Percentiles rank a stretch among this genome's conserved stretches.
phyloP scores from a whole-genome alignment of 2,797 vertebrate species.

The Gymnothorax javanicus region DNA sequence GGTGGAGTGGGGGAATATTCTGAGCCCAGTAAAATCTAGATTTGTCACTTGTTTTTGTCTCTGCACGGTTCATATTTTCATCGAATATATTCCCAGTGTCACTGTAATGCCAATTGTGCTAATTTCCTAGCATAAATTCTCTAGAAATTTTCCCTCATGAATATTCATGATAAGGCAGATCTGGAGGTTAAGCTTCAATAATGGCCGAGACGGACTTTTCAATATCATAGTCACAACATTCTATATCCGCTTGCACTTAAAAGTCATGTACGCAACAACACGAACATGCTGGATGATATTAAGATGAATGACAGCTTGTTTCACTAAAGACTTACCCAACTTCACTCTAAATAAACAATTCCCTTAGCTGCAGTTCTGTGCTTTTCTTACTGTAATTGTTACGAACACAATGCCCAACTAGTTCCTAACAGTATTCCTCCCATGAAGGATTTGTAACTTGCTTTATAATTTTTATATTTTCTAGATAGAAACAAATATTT shows the following conservation, averaged over 20 bases:
- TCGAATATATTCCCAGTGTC: neutral
- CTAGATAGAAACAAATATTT: slow-evolving; percentile 20
- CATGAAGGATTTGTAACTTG: slow-evolving; percentile 10
- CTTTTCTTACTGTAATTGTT: slow-evolving; percentile 20
- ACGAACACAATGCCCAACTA: too few species aligned
- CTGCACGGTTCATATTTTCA: neutral
- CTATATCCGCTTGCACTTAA: neutral
- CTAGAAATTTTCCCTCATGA: neutral
- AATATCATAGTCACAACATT: neutral
- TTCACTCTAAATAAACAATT: slow-evolving; percentile 44
- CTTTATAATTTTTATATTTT: slow-evolving; percentile 53
- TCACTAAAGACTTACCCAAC: slow-evolving; percentile 39
- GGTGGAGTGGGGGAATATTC: neutral
- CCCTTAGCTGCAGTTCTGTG: slow-evolving; percentile 17
- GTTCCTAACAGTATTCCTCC: too few species aligned
- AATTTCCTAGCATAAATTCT: neutral
- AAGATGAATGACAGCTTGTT: slow-evolving; percentile 45
- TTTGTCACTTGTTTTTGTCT: neutral
- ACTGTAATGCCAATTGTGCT: neutral
- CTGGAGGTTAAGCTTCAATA: neutral
- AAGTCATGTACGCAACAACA: neutral
- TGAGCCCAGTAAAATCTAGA: neutral
- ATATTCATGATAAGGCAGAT: neutral
- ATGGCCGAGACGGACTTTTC: neutral
- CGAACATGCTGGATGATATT: slow-evolving; percentile 20